Percentiles rank a stretch among this genome's conserved stretches.
Conservation (phyloP, 2,888 invertebrate species). For the Aleiodes leptofemur region DNA sequence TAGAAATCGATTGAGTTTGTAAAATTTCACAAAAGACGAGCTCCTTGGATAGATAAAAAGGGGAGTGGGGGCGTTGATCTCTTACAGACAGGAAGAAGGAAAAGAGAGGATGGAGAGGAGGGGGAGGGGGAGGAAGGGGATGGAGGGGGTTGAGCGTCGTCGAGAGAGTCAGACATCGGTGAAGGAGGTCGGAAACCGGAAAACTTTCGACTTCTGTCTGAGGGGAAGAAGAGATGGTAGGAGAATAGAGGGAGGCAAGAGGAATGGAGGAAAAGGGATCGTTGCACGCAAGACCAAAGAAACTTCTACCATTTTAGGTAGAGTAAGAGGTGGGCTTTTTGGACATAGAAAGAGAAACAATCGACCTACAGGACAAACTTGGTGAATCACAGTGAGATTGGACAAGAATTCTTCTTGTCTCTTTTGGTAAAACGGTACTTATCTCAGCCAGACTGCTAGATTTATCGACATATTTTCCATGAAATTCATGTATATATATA, state of each 20-base stretch:
- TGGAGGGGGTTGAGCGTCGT: slow-evolving; percentile 8
- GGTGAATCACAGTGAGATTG: slow-evolving; percentile 19
- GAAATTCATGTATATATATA: slow-evolving; percentile 35
- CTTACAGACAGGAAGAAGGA: slow-evolving; percentile 30
- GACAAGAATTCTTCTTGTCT: slow-evolving; percentile 57
- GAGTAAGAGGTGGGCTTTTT: slow-evolving; percentile 31
- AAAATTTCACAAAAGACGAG: slow-evolving; percentile 8
- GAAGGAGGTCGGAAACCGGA: slow-evolving; percentile 49
- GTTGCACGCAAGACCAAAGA: slow-evolving; percentile 43
- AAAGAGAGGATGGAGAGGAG: too few relatives aligned
- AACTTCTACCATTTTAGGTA: slow-evolving; percentile 60
- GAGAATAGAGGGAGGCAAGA: neutral
- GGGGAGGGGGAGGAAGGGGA: neutral
- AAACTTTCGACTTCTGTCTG: slow-evolving; percentile 50
- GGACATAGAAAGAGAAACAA: slow-evolving; percentile 52
- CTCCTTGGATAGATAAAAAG: neutral
- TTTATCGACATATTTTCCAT: slow-evolving; percentile 68
- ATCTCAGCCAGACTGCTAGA: slow-evolving; percentile 61
- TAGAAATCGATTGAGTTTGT: slow-evolving; percentile 6
- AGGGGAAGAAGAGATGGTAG: slow-evolving; percentile 19
- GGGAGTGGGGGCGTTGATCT: slow-evolving; percentile 24
- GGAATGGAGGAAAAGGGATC: slow-evolving; percentile 19
- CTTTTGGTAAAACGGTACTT: slow-evolving; percentile 49
- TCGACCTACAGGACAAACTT: slow-evolving; percentile 51
- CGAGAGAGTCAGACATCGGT: slow-evolving; percentile 20